Evolutionary conservation across 2,113 vertebrate genomes (phyloP).

Genomic region (Poecile atricapillus): DNA sequence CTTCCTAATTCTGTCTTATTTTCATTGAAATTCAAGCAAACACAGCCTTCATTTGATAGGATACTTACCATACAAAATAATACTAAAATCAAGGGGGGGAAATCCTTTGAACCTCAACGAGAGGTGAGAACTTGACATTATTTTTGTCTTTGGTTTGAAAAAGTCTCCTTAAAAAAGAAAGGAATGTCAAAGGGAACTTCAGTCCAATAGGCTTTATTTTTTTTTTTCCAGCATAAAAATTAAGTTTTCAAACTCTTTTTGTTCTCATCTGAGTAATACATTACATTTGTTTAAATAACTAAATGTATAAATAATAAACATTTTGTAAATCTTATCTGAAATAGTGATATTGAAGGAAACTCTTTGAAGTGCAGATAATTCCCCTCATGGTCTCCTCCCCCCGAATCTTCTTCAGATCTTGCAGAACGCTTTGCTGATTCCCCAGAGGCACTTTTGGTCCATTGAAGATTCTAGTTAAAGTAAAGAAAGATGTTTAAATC

Average conservation of each 20-base stretch:
- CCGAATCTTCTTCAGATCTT: slow-evolving; percentile 15
- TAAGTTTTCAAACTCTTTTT: slow-evolving; percentile 30
- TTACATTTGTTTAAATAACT: slow-evolving; percentile 38
- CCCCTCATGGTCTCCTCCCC: not conserved
- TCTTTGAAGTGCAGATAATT: slow-evolving; percentile 2
- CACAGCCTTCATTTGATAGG: not conserved
- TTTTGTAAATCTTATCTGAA: slow-evolving; percentile 44
- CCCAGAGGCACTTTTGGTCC: slow-evolving; percentile 1
- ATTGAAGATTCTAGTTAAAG: slow-evolving; percentile 32
- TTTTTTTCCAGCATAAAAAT: not conserved
- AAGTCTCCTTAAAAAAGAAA: not conserved
- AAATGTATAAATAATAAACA: slow-evolving; percentile 55
- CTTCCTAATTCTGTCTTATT: not conserved
- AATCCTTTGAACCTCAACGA: slow-evolving; percentile 1
- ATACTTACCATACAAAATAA: slow-evolving; percentile 6
- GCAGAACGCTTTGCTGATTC: not conserved
- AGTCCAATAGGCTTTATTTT: not conserved
- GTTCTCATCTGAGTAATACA: slow-evolving; percentile 14
- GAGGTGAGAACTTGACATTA: slow-evolving; percentile 4
- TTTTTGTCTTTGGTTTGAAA: slow-evolving; percentile 1
- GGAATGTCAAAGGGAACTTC: not conserved
- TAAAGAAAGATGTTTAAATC: slow-evolving; percentile 40
- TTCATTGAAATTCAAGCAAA: not conserved
- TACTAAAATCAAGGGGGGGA: not conserved
- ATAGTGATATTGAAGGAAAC: not conserved